Evolutionary conservation across 2,888 invertebrate genomes (phyloP), one percentile per base, ranked within the genome.

Genomic region (Abscondita cerata): DNA sequence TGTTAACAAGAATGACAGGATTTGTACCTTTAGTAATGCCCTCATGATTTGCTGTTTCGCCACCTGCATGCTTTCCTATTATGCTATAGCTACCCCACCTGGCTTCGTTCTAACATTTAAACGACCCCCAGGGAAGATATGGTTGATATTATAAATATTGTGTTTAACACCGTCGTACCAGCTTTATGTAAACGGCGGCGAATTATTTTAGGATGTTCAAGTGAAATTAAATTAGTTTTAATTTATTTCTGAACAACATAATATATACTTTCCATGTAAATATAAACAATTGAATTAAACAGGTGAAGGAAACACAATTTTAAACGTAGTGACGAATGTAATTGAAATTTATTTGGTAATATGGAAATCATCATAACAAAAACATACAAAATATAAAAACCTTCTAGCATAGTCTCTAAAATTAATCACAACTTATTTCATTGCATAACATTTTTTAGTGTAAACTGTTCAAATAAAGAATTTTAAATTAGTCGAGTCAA

Each of bases 21-120:
- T 63, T 63, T 56, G 47, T 59, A 40, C 59, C 40, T 62, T 59
- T 62, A 59, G 53, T 58, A 52, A 20, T 54, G 33, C 55, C 55
- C 52, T 50, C 51, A 63, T 53, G 54, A 59, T 54, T 54, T 63
- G 54, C 62, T 57, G 52, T 56, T 51, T 59, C 57, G 46, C 51
- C 63, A 63, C 63, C 63, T 63, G 63, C 63, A 54, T 56, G 48
- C 40, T 13, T 19, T 33, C 25, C 63, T 59, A 63, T 63, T 63
- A 59, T 59, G 36, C 33, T 34, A 3, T 16, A 52, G 54, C 46
- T 25, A 47, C 58, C 51, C 59, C 58, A 59, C 63, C 63, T 63
- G 63, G 63, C 51, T 51, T 53, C 51, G 18, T 44, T 31, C 52
- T 36, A 18, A 34, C 57, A 40, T 41, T 57, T 56, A 62, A 62